phyloP scores from a whole-genome alignment of 2,888 invertebrate genomes.

The Ctena decussata region DNA sequence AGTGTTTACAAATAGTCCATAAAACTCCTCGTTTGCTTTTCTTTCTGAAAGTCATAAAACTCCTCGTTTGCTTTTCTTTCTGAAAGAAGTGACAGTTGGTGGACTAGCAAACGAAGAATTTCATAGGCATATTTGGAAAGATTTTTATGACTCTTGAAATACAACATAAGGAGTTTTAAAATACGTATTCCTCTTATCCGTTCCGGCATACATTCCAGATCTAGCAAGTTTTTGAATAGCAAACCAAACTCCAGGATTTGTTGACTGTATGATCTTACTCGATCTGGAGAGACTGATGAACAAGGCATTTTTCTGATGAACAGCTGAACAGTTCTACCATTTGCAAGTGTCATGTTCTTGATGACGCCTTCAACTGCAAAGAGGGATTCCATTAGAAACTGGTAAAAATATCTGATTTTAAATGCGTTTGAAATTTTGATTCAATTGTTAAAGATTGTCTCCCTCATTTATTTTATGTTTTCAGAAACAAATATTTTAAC shows the following conservation, averaged over 20 bases:
- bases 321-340: neutral
- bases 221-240: neutral
- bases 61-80: too few species aligned
- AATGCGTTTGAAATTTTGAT: too few species aligned
- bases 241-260: neutral
- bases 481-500: too few species aligned
- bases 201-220: neutral
- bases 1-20: constrained; percentile 45
- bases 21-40: too few species aligned
- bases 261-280: neutral
- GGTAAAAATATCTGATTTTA: too few species aligned
- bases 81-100: neutral
- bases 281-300: too few species aligned
- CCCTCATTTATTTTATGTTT: too few species aligned
- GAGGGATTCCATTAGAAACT: too few species aligned
- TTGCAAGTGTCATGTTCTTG: too few species aligned
- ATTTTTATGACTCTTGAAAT: neutral
- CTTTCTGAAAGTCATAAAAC: too few species aligned
- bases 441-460: too few species aligned
- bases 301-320: neutral
- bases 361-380: neutral
- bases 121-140: neutral
- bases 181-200: neutral
- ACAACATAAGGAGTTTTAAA: neutral
- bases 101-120: neutral